phyloP scores from a whole-genome alignment of 2,888 invertebrate genomes.

The Cosmia pyralina region DNA sequence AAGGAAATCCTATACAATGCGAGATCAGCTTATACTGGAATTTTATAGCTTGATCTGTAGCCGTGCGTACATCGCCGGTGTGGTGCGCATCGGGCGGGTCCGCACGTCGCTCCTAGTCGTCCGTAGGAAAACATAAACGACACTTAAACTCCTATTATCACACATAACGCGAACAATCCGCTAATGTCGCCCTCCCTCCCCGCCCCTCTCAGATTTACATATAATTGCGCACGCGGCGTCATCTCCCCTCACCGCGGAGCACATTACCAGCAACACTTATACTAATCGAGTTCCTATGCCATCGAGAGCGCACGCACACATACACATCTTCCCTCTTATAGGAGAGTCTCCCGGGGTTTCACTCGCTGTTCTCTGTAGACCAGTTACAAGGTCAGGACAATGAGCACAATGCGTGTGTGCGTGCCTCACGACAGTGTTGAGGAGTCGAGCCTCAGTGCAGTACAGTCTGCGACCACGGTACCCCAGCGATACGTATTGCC shows the following conservation, averaged over 20 bases:
- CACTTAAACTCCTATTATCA: constrained; percentile 78
- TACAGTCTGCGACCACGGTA: neutral
- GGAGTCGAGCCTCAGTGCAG: neutral
- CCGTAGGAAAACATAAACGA: constrained; percentile 60
- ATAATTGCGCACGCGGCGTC: constrained; percentile 65
- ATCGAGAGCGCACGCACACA: constrained; percentile 16
- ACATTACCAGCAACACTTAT: constrained; percentile 30
- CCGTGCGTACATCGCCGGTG: neutral
- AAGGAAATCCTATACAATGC: too few relatives aligned
- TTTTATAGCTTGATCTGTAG: too few relatives aligned
- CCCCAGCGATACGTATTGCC: neutral
- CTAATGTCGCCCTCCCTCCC: constrained; percentile 66
- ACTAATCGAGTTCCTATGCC: neutral
- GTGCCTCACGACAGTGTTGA: neutral
- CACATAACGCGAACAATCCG: constrained; percentile 66
- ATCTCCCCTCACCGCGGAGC: constrained; percentile 30
- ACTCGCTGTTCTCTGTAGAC: neutral
- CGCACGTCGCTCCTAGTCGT: constrained; percentile 36
- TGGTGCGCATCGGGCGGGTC: neutral
- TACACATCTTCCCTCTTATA: neutral
- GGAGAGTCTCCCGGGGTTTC: neutral
- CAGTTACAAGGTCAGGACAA: constrained; percentile 4
- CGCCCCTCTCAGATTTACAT: constrained; percentile 62
- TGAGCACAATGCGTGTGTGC: constrained; percentile 13
- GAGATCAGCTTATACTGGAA: too few relatives aligned